A percentile compares a stretch with the other conserved stretches of the same genome.
Conservation (phyloP, 2,888 invertebrate species). For the Lampropteryx suffumata region DNA sequence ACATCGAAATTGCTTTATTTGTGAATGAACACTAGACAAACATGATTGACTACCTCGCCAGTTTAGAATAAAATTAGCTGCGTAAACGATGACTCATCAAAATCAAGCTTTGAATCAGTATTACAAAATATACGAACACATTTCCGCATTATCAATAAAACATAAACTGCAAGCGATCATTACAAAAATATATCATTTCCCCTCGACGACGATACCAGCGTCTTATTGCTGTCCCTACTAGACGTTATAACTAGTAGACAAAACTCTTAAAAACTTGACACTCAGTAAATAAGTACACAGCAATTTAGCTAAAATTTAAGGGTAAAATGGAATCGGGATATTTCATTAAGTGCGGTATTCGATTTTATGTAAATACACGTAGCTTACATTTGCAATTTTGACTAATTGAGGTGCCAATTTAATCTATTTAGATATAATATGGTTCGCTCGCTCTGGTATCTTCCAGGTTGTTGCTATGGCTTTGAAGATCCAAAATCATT, state of each 20-base stretch:
- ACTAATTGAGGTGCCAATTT: no score
- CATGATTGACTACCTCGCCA: background rate
- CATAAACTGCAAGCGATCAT: slow-evolving; percentile 33
- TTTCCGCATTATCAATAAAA: slow-evolving; percentile 29
- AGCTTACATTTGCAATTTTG: no score
- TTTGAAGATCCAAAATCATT: no score
- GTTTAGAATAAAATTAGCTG: slow-evolving; percentile 21
- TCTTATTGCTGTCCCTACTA: slow-evolving; percentile 42
- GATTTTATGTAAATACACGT: no score
- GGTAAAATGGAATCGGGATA: background rate
- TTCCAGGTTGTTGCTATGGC: no score
- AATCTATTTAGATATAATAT: no score
- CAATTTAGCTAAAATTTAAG: slow-evolving; percentile 5
- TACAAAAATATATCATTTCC: slow-evolving; percentile 37
- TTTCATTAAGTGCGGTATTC: background rate
- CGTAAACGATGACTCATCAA: slow-evolving; percentile 15
- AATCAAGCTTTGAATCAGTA: slow-evolving; percentile 2
- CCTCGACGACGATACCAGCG: slow-evolving; percentile 50
- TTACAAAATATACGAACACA: slow-evolving; percentile 22
- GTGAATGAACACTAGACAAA: no score
- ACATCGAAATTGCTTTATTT: no score
- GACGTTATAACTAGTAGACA: slow-evolving; percentile 8
- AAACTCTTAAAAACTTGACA: slow-evolving; percentile 1
- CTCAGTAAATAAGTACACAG: slow-evolving; percentile 7
- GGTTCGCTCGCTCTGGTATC: no score